These are phyloP conservation scores for Petrolisthes manimaculis DNA, from an alignment of 2,888 invertebrate genomes.

Conservation along the genomic window DNA sequence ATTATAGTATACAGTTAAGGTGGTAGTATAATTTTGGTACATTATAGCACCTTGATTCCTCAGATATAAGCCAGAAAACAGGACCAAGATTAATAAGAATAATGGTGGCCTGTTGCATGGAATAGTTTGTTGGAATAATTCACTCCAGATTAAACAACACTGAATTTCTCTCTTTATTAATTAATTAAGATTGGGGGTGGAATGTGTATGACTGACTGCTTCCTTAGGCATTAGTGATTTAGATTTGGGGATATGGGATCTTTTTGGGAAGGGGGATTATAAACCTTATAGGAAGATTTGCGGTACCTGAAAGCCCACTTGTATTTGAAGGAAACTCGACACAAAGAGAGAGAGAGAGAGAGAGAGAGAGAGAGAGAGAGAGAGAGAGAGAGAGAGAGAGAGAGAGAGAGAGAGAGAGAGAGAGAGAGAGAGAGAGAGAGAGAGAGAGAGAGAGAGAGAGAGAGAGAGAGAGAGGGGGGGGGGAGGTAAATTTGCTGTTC, in stretches of 20 bases:
- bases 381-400: constrained; percentile 22
- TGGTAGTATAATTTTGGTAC: no score
- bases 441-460: not conserved
- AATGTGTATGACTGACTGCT: not conserved
- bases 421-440: constrained; percentile 6
- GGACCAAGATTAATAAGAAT: no score
- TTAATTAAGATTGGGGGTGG: no score
- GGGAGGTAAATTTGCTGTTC: not conserved
- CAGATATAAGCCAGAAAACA: no score
- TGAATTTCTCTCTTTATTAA: not conserved
- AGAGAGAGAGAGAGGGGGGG: not conserved
- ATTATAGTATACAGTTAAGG: no score
- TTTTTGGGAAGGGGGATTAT: not conserved
- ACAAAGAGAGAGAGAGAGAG: not conserved
- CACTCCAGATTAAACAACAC: no score
- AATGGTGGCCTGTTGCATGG: no score
- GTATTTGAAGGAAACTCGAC: no score
- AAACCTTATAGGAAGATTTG: no score
- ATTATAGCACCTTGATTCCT: no score
- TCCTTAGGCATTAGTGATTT: not conserved
- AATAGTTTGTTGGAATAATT: no score
- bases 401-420: constrained; percentile 10
- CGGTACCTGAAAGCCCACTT: no score
- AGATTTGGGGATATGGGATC: not conserved
- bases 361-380: constrained; percentile 14